Evolutionary conservation across 2,113 vertebrate genomes (phyloP).

Genomic region (Colistium nudipinnis): DNA sequence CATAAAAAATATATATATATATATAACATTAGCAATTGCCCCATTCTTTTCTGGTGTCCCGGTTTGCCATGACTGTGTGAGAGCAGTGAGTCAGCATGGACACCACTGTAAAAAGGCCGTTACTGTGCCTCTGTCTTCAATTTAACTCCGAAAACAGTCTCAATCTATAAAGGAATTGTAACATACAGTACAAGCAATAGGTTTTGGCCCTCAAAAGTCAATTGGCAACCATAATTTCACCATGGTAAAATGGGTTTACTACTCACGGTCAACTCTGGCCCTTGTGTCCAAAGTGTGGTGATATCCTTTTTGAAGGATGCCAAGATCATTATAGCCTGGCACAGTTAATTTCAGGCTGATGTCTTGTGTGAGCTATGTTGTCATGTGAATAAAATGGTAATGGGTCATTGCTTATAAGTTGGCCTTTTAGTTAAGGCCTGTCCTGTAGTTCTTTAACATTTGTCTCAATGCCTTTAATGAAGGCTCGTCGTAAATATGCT

Average conservation of each 20-base stretch:
- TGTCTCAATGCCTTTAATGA: constrained; percentile 45
- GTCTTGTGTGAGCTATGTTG: constrained; percentile 40
- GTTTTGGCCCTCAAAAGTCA: too few species aligned
- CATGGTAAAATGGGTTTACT: background rate
- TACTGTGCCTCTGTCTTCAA: constrained; percentile 2
- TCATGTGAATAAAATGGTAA: constrained; percentile 50
- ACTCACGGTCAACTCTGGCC: constrained; percentile 2
- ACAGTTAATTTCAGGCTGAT: constrained; percentile 41
- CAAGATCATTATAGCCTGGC: constrained; percentile 29
- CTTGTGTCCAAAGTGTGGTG: constrained; percentile 5
- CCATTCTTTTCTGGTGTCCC: background rate
- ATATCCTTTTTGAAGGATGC: background rate
- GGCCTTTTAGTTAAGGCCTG: constrained; percentile 37
- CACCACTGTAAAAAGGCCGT: background rate
- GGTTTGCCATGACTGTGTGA: background rate
- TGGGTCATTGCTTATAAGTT: constrained; percentile 43
- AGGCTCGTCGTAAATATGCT: constrained; percentile 48
- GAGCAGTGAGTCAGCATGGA: background rate
- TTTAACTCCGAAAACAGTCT: constrained; percentile 4
- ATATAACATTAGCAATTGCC: background rate
- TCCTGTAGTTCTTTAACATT: constrained; percentile 41
- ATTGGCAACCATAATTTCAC: constrained; percentile 9
- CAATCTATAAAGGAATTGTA: background rate
- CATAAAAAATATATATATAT: background rate
- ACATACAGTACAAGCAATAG: too few species aligned